phyloP scores from a whole-genome alignment of 2,113 vertebrate genomes.

The Brienomyrus brachyistius region DNA sequence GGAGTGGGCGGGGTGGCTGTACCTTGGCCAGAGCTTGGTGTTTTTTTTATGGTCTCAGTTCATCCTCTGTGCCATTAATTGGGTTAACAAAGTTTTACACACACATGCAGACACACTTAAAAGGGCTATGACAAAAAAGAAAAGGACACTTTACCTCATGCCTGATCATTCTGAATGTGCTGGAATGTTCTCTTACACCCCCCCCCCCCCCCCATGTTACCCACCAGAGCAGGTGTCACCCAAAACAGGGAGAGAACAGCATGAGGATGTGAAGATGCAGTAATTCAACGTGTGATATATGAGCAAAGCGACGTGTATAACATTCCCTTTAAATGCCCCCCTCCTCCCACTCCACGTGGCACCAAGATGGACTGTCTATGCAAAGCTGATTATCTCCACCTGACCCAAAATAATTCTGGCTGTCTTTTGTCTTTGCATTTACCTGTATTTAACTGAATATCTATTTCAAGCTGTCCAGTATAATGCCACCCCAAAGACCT shows the following conservation, averaged over 20 bases:
- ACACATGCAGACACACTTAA: not conserved
- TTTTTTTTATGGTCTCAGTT: not conserved
- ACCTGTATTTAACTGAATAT: slow-evolving; percentile 15
- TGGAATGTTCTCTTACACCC: not conserved
- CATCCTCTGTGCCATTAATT: not conserved
- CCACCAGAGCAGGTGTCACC: not conserved
- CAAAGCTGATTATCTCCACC: slow-evolving; percentile 34
- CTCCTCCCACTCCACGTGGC: not conserved
- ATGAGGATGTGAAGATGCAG: slow-evolving; percentile 4
- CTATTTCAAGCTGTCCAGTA: slow-evolving; percentile 35
- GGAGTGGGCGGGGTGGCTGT: not conserved
- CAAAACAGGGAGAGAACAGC: not conserved
- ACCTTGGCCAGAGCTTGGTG: not conserved
- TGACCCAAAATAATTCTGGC: slow-evolving; percentile 33
- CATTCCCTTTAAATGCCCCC: not conserved
- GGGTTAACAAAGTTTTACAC: not conserved
- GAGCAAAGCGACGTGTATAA: not conserved
- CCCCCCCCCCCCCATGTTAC: not conserved
- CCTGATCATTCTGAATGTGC: not conserved
- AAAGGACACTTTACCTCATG: slow-evolving; percentile 5
- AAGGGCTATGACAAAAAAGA: slow-evolving; percentile 11
- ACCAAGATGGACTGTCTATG: slow-evolving; percentile 46
- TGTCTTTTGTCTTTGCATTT: slow-evolving; percentile 12
- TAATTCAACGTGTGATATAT: slow-evolving; percentile 19
- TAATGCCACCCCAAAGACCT: slow-evolving; percentile 39